Evolutionary conservation across 2,888 invertebrate species (phyloP), one percentile per base, ranked within the genome.

Genomic region (Dichetophora obliterata): DNA sequence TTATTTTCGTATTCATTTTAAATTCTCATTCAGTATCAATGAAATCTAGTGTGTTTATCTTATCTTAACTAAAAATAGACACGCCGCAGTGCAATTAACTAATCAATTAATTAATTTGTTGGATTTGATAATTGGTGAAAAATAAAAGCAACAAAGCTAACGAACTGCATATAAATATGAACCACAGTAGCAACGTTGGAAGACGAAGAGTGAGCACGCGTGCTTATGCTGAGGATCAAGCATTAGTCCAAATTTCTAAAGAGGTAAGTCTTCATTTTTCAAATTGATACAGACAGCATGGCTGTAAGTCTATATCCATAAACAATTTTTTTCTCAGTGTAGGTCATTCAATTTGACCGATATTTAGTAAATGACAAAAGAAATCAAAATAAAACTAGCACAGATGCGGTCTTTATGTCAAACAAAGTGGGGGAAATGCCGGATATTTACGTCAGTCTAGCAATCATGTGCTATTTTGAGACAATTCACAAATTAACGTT

Each of bases 1-100:
- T 70, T 70, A 70, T 70, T 70, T 70, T 70, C 54, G 70, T 70
- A n/a, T 16, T 54, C 14, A 19, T n/a, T 31, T 70, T 54, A 54
- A 50, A 19, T 34, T 52, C 54, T n/a, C 19, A 54, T 34, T 70
- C 31, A 34, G 70, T 54, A 70, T 70, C 70, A 54, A 50, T 70
- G 70, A 24, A 70, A 27, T 52, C 50, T 69, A 24, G 1, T 19
- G 48, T 27, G 16, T 69, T 48, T 66, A 66, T 22, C 43, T 70
- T 70, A 54, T 34, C 70, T 37, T 19, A 9, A 16, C 27, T n/a
- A 70, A 70, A 70, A 54, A 24, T 34, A 70, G 70, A 34, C 2
- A 66, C n/a, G 19, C 22, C 34, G 5, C 16, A 70, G 54, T 70
- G 27, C 54, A 52, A 5, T 52, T 54, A 19, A 19, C 8, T 16